Evolutionary conservation across 2,888 invertebrate genomes (phyloP).

Genomic region (Hesperia comma): DNA sequence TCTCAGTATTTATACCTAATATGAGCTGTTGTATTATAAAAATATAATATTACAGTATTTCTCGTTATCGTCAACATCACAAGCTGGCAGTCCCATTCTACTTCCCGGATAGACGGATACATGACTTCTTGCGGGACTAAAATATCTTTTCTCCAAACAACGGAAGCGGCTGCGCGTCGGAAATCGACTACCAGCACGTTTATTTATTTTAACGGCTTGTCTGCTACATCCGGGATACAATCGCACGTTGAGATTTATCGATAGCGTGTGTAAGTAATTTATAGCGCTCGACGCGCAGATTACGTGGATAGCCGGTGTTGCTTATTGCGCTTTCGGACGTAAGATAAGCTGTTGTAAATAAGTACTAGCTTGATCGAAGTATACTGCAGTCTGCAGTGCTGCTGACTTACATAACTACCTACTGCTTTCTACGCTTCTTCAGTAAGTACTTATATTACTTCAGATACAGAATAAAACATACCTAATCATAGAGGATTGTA

Average conservation of each 20-base stretch:
- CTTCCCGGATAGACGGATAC: slow-evolving; percentile 29
- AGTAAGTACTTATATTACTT: no score
- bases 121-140: slow-evolving; percentile 28
- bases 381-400: not conserved
- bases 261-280: slow-evolving; percentile 50
- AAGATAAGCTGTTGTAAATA: slow-evolving; percentile 2
- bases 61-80: not conserved
- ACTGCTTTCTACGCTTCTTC: no score
- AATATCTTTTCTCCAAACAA: slow-evolving; percentile 35
- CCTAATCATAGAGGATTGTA: no score
- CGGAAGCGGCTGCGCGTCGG: slow-evolving; percentile 51
- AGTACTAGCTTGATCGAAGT: not conserved
- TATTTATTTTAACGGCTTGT: slow-evolving; percentile 80
- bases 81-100: slow-evolving; percentile 13
- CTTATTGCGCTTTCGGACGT: slow-evolving; percentile 29
- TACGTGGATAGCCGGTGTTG: slow-evolving; percentile 30
- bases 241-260: slow-evolving; percentile 62
- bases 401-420: no score
- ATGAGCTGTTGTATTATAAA: no score
- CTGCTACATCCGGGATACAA: slow-evolving; percentile 70
- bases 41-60: not conserved
- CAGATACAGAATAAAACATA: no score
- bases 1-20: no score
- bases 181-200: slow-evolving; percentile 71
- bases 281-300: slow-evolving; percentile 31